Conservation (phyloP, 2,888 invertebrate species). For the Heliconius ismenius region DNA sequence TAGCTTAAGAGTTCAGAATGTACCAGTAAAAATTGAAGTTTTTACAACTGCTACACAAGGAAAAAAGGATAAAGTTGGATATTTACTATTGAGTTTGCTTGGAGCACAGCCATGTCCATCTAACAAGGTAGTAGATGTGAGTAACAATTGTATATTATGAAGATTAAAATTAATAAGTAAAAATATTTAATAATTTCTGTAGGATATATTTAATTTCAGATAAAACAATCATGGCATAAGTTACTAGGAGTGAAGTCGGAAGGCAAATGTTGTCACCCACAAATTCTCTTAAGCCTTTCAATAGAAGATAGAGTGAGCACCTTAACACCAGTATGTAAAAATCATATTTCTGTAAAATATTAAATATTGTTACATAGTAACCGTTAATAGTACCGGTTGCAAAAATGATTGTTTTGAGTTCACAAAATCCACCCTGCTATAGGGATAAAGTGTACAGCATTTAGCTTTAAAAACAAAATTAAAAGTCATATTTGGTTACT, state of each 20-base stretch:
- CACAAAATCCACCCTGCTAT: neutral
- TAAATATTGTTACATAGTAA: neutral
- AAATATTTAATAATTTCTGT: constrained; percentile 1
- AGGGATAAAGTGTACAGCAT: neutral
- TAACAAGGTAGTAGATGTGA: constrained; percentile 72
- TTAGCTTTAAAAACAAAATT: no score
- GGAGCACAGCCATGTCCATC: constrained; percentile 85
- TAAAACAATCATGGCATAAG: constrained; percentile 79
- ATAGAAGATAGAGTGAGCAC: constrained; percentile 81
- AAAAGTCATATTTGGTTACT: no score
- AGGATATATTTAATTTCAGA: constrained; percentile 29
- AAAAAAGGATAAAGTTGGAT: constrained; percentile 85
- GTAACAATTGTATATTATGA: constrained; percentile 36
- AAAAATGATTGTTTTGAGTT: no score
- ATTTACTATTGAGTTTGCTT: constrained; percentile 85
- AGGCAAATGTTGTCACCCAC: constrained; percentile 83
- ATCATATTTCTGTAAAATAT: neutral
- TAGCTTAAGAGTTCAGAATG: constrained; percentile 87
- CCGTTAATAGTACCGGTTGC: no score
- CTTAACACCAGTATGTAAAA: constrained; percentile 66
- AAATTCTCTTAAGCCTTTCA: constrained; percentile 82
- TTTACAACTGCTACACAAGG: constrained; percentile 79
- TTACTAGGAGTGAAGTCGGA: constrained; percentile 82
- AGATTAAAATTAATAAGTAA: neutral
- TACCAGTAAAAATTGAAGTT: constrained; percentile 88